phyloP scores from a whole-genome alignment of 2,888 invertebrate genomes.

The Acleris cristana region DNA sequence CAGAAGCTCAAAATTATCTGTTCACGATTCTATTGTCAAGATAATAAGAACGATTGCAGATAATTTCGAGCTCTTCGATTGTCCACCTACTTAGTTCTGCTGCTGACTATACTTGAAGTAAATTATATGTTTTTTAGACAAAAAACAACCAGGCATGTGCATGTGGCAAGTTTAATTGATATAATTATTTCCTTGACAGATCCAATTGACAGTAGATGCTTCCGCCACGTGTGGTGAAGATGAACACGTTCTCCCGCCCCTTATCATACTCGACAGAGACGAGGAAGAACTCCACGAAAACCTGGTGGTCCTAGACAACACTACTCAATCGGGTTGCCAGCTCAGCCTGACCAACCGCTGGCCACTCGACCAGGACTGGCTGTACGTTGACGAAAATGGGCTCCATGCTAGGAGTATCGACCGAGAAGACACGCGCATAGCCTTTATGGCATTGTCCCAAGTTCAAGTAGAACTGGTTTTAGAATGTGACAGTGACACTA shows the following conservation, averaged over 20 bases:
- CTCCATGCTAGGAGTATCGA: constrained; percentile 68
- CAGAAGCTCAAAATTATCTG: too few relatives aligned
- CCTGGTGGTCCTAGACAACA: constrained; percentile 57
- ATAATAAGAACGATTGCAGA: too few relatives aligned
- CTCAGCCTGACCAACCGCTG: constrained; percentile 65
- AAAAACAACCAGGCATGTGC: neutral
- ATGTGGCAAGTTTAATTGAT: neutral
- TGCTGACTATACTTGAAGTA: neutral
- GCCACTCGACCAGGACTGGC: constrained; percentile 70
- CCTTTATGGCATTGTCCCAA: constrained; percentile 76
- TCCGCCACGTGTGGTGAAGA: constrained; percentile 53
- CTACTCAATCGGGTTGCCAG: constrained; percentile 56
- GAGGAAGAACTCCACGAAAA: constrained; percentile 68
- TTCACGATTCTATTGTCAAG: too few relatives aligned
- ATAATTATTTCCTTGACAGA: constrained; percentile 49
- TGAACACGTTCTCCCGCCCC: constrained; percentile 58
- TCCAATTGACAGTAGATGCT: constrained; percentile 61
- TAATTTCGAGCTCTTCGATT: too few relatives aligned
- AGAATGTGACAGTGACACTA: constrained; percentile 56
- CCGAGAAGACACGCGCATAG: constrained; percentile 74
- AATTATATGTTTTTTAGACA: neutral
- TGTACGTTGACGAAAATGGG: constrained; percentile 68
- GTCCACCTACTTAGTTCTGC: neutral
- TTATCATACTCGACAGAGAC: constrained; percentile 67
- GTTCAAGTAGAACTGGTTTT: constrained; percentile 73